Evolutionary conservation across 2,797 vertebrate species (phyloP).

Genomic region (Pempheris klunzingeri): DNA sequence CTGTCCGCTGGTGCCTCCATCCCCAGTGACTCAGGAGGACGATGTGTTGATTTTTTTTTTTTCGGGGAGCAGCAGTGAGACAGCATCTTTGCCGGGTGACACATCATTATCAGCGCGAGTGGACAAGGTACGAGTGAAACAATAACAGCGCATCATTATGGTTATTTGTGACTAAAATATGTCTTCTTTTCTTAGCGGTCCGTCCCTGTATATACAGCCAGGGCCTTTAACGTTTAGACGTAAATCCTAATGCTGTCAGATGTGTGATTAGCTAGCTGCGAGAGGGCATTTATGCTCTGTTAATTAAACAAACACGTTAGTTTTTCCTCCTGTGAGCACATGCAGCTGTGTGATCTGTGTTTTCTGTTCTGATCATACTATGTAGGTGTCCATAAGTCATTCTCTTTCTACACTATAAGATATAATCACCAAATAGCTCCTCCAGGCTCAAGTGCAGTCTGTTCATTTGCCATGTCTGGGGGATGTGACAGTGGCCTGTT

Average conservation of each 20-base stretch:
- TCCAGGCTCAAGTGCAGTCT: not conserved
- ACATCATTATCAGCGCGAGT: slow-evolving; percentile 65
- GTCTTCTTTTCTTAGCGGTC: not conserved
- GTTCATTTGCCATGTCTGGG: not conserved
- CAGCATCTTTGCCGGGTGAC: slow-evolving; percentile 85
- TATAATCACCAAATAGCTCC: not conserved
- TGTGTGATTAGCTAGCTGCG: slow-evolving; percentile 46
- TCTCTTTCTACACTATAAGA: not conserved
- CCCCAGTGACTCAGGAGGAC: slow-evolving; percentile 34
- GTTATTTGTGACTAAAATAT: not conserved
- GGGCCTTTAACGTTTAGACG: slow-evolving; percentile 43
- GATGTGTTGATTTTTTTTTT: slow-evolving; percentile 64
- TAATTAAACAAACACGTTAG: not conserved
- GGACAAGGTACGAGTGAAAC: slow-evolving; percentile 69
- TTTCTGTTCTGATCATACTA: not conserved
- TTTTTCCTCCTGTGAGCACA: not conserved
- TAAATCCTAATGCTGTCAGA: slow-evolving; percentile 25
- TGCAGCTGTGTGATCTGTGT: not conserved
- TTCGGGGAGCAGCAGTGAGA: slow-evolving; percentile 80
- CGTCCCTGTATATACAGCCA: not conserved
- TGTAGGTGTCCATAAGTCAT: not conserved
- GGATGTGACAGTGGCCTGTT: not conserved
- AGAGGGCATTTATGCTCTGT: not conserved
- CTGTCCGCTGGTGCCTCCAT: too few species aligned
- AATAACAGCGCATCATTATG: not conserved